Evolutionary conservation across 2,888 invertebrate species (phyloP).

Genomic region (Lasioglossum vierecki): DNA sequence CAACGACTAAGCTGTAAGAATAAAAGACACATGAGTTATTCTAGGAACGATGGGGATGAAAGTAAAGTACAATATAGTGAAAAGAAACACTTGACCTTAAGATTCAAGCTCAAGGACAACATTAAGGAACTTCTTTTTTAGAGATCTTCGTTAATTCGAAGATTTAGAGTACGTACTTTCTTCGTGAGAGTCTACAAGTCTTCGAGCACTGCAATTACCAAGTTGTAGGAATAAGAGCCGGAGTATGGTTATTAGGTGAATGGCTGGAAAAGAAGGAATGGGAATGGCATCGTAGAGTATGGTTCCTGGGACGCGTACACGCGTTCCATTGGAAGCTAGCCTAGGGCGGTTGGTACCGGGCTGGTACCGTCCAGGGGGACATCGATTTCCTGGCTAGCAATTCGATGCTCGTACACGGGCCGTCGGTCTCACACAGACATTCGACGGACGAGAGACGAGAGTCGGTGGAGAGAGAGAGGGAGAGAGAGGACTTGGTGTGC

Average conservation of each 20-base stretch:
- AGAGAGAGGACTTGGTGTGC: neutral
- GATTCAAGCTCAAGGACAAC: too few species aligned
- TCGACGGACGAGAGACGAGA: constrained; percentile 27
- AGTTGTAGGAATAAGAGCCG: neutral
- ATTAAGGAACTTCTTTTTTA: too few species aligned
- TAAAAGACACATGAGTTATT: too few species aligned
- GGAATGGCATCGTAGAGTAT: neutral
- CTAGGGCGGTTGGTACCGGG: constrained; percentile 62
- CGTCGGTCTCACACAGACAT: constrained; percentile 37
- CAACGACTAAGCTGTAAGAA: too few species aligned
- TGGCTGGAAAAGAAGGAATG: neutral
- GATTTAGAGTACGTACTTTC: too few species aligned
- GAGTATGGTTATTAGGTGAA: neutral
- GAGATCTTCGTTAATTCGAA: too few species aligned
- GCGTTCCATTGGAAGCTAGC: constrained; percentile 23
- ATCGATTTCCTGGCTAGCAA: constrained; percentile 75
- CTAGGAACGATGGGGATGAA: too few species aligned
- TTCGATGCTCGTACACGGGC: constrained; percentile 70
- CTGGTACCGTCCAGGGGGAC: constrained; percentile 63
- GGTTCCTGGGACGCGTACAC: constrained; percentile 17
- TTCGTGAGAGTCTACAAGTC: too few species aligned
- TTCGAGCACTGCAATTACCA: neutral
- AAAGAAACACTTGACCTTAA: too few species aligned
- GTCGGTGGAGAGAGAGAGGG: neutral
- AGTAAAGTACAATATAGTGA: too few species aligned